Conservation (phyloP, 2,797 vertebrate genomes). For the Peromyscus nudipes region DNA sequence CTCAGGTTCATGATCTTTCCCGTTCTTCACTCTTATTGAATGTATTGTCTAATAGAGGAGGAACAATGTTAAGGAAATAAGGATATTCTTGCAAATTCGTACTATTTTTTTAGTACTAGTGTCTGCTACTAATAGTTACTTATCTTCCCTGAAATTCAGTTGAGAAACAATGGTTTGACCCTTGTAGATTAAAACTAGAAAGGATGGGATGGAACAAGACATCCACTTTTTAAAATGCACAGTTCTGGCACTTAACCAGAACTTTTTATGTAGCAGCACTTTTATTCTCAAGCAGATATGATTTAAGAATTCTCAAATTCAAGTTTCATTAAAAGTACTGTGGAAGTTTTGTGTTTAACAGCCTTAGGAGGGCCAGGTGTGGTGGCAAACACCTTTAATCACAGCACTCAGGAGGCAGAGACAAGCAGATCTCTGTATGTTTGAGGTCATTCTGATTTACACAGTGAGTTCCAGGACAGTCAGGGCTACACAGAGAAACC, state of each 20-base stretch:
- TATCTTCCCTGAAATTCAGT: neutral
- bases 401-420: too few species aligned
- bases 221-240: neutral
- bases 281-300: neutral
- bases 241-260: neutral
- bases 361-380: neutral
- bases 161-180: neutral
- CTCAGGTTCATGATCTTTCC: neutral
- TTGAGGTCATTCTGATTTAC: too few species aligned
- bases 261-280: neutral
- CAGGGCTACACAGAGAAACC: too few species aligned
- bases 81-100: neutral
- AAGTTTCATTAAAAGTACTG: neutral
- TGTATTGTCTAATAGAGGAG: neutral
- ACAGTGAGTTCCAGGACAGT: too few species aligned
- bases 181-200: neutral
- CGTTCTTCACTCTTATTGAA: neutral
- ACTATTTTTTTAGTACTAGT: neutral
- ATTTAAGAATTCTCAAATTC: neutral
- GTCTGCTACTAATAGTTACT: neutral
- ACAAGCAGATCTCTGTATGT: too few species aligned
- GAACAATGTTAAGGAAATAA: neutral
- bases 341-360: neutral
- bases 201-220: neutral
- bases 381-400: too few species aligned